These are phyloP conservation scores for Myxocyprinus asiaticus DNA, from an alignment of 2,113 vertebrate genomes.

Conservation along the genomic window DNA sequence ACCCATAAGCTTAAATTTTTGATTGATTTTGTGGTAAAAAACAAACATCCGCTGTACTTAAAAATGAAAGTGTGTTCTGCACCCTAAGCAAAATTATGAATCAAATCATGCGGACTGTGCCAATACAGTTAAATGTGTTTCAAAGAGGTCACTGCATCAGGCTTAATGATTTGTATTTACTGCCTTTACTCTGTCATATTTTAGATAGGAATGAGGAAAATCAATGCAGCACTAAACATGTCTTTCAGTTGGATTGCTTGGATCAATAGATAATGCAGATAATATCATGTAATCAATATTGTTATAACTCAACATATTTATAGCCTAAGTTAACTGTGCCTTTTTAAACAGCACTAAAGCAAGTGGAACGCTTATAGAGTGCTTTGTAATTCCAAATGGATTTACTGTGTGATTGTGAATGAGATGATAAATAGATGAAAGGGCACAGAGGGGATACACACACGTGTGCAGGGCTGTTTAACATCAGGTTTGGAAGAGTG, in stretches of 20 bases:
- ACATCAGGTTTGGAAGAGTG: conserved; percentile 47
- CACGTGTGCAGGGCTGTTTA: conserved; percentile 70
- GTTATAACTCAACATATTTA: neutral
- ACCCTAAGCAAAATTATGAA: conserved; percentile 37
- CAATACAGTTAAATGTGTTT: conserved; percentile 12
- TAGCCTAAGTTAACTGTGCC: neutral
- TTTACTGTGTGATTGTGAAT: conserved; percentile 60
- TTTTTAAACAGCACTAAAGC: conserved; percentile 15
- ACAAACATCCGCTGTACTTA: conserved; percentile 5
- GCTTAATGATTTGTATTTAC: conserved; percentile 35
- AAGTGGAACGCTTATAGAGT: neutral
- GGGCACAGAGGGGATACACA: conserved; percentile 62
- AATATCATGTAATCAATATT: conserved; percentile 14
- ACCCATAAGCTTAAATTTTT: neutral
- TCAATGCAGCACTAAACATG: conserved; percentile 26
- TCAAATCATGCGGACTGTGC: conserved; percentile 19
- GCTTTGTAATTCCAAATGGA: conserved; percentile 43
- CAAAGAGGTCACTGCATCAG: conserved; percentile 13
- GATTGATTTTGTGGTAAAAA: conserved; percentile 28
- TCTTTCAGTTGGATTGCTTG: conserved; percentile 9
- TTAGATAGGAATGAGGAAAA: conserved; percentile 3
- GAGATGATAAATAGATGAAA: conserved; percentile 71
- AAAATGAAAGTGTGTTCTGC: conserved; percentile 34
- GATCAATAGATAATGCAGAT: conserved; percentile 21
- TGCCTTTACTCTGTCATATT: neutral